Evolutionary conservation across 2,888 invertebrate genomes (phyloP).

Genomic region (Marronus borbonicus): DNA sequence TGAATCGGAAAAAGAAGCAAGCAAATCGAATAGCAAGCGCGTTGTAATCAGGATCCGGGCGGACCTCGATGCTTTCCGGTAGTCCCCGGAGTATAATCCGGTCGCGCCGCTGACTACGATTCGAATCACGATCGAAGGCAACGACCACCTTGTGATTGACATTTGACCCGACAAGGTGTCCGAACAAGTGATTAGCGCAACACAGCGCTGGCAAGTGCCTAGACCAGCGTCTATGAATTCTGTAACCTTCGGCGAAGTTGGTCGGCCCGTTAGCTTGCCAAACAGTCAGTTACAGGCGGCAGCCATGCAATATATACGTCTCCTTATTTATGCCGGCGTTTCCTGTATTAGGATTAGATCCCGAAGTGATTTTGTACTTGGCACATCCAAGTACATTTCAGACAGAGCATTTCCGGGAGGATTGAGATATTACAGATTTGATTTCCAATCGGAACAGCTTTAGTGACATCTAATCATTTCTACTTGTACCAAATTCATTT

Average conservation of each 20-base stretch:
- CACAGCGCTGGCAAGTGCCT: background rate
- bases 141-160: slow-evolving; percentile 56
- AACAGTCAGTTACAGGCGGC: background rate
- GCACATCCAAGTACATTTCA: too few species aligned
- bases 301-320: background rate
- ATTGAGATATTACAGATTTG: too few species aligned
- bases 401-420: too few species aligned
- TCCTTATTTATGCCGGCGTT: background rate
- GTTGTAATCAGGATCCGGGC: slow-evolving; percentile 24
- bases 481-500: too few species aligned
- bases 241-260: background rate
- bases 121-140: slow-evolving; percentile 56
- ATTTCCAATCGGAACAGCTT: too few species aligned
- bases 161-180: slow-evolving; percentile 49
- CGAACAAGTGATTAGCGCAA: slow-evolving; percentile 27
- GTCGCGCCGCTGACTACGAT: slow-evolving; percentile 34
- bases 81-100: slow-evolving; percentile 54
- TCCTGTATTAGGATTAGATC: slow-evolving; percentile 1
- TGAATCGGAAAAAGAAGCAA: background rate
- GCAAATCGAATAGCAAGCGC: slow-evolving; percentile 20
- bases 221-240: background rate
- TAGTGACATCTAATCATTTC: too few species aligned
- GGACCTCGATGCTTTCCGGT: background rate
- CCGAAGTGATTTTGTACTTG: too few species aligned
- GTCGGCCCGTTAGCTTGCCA: background rate